These are phyloP conservation scores for Cordilura impudica DNA, from an alignment of 2,888 invertebrate species.

Conservation along the genomic window DNA sequence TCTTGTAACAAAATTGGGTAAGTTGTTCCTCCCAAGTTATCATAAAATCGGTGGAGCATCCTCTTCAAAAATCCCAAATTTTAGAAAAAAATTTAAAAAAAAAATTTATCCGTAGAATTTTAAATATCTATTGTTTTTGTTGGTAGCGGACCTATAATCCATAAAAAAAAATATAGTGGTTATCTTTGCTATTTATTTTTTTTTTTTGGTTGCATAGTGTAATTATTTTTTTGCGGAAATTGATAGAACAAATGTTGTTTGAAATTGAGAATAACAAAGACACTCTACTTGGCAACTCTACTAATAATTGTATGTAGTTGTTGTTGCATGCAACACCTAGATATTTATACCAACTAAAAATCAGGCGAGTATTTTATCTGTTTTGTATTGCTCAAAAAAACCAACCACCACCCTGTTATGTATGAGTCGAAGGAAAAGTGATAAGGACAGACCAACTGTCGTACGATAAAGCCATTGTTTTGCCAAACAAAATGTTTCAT, in stretches of 20 bases:
- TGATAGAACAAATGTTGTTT: constrained; percentile 63
- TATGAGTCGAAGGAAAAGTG: background rate
- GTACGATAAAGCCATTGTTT: background rate
- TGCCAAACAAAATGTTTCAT: background rate
- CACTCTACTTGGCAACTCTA: constrained; percentile 18
- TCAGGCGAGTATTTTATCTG: constrained; percentile 67
- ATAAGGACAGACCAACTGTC: background rate
- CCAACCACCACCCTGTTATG: constrained; percentile 7
- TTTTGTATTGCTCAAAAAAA: background rate
- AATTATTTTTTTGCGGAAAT: too few species aligned
- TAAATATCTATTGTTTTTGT: too few species aligned
- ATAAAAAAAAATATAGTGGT: too few species aligned
- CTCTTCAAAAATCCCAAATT: too few species aligned
- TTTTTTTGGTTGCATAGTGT: too few species aligned
- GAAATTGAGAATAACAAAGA: background rate
- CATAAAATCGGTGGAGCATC: too few species aligned
- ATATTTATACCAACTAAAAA: constrained; percentile 72
- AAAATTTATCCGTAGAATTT: too few species aligned
- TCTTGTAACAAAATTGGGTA: too few species aligned
- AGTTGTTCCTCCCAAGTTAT: too few species aligned
- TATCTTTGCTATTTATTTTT: too few species aligned
- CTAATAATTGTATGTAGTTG: background rate
- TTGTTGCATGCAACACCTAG: constrained; percentile 29
- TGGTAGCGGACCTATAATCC: too few species aligned
- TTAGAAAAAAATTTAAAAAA: too few species aligned